phyloP scores from a whole-genome alignment of 2,113 vertebrate genomes.

The Recurvirostra avosetta region DNA sequence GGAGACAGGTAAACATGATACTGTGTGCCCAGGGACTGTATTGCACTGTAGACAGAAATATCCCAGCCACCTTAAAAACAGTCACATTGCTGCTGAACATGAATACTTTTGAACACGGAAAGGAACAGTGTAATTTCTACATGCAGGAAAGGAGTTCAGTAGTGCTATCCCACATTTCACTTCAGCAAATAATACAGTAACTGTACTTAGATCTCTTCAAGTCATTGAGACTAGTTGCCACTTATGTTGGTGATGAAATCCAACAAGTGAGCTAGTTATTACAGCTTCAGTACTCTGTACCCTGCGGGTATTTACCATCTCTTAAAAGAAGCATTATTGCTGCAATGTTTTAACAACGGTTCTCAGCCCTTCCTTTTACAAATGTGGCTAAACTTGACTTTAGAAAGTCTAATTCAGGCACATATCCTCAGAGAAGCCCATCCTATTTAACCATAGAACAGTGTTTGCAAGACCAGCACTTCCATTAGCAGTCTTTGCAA shows the following conservation, averaged over 20 bases:
- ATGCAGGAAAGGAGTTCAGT: not conserved
- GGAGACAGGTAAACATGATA: not conserved
- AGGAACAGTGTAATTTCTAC: not conserved
- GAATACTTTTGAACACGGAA: not conserved
- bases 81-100: not conserved
- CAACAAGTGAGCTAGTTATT: not conserved
- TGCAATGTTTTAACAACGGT: not conserved
- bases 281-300: not conserved
- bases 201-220: not conserved
- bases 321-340: not conserved
- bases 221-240: not conserved
- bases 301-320: not conserved
- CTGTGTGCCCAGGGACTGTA: not conserved
- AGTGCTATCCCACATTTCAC: not conserved
- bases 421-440: not conserved
- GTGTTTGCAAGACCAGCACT: not conserved
- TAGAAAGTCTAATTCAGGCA: not conserved
- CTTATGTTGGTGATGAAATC: not conserved
- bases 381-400: not conserved
- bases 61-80: not conserved
- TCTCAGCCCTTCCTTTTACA: not conserved
- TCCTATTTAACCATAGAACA: not conserved
- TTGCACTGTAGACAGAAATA: not conserved
- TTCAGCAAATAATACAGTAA: not conserved
- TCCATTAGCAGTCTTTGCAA: not conserved